Evolutionary conservation across 1,140 invertebrate species (phyloP).

Genomic region (Agraylea sexmaculata): DNA sequence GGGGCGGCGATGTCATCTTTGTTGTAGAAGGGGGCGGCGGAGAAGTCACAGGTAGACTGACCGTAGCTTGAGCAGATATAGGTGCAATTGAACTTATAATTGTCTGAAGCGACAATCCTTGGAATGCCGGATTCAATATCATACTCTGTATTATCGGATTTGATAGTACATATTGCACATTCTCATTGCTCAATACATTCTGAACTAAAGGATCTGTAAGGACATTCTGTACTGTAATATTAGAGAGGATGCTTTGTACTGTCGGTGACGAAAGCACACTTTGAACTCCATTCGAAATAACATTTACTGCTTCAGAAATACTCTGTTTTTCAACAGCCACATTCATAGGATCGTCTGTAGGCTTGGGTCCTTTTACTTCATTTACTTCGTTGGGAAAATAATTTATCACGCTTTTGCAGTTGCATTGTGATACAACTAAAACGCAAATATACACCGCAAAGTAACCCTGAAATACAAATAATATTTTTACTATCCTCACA

Average conservation of each 20-base stretch:
- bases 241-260: constrained; percentile 16
- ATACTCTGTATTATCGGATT: constrained; percentile 17
- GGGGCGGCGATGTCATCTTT: neutral
- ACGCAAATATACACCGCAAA: no score
- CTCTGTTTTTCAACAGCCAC: no score
- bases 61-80: neutral
- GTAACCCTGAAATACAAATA: no score
- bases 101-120: constrained; percentile 9
- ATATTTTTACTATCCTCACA: no score
- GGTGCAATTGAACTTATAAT: neutral
- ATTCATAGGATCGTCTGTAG: no score
- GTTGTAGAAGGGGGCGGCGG: neutral
- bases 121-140: constrained; percentile 11
- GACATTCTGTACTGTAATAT: constrained; percentile 17
- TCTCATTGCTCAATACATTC: constrained; percentile 13
- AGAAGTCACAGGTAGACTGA: neutral
- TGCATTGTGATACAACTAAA: no score
- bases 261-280: constrained; percentile 12
- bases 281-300: neutral
- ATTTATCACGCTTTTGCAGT: no score
- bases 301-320: constrained; percentile 2
- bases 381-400: no score
- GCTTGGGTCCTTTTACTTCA: no score
- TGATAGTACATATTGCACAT: constrained; percentile 13
- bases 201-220: constrained; percentile 13